Conservation (phyloP, 2,797 vertebrate species). For the Megaceryle alcyon region DNA sequence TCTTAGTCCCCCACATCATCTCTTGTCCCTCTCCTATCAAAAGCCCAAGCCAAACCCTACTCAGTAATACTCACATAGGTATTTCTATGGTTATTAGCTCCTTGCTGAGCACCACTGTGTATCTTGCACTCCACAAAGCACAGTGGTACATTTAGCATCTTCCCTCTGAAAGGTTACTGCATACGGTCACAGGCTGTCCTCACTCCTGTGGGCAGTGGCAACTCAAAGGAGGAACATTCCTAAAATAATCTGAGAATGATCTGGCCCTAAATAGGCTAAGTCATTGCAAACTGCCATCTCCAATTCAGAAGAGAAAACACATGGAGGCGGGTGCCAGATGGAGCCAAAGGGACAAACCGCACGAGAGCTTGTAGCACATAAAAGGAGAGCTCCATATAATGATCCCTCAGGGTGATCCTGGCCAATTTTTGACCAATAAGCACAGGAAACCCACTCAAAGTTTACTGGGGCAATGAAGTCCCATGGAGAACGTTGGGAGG, state of each 20-base stretch:
- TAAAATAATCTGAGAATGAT: not conserved
- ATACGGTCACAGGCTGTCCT: not conserved
- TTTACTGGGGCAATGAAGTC: not conserved
- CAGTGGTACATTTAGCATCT: rapidly evolving
- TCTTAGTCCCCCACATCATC: not conserved
- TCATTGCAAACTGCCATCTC: not conserved
- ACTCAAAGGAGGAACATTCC: not conserved
- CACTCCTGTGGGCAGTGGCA: not conserved
- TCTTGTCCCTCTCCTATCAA: not conserved
- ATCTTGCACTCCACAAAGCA: not conserved
- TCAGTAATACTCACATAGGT: too few species aligned
- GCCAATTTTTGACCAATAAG: not conserved
- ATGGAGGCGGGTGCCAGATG: not conserved
- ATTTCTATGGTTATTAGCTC: not conserved
- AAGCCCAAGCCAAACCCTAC: rapidly evolving
- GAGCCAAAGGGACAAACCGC: not conserved
- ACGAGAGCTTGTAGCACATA: not conserved
- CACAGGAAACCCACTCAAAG: not conserved
- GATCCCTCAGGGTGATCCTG: not conserved
- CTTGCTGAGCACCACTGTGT: not conserved
- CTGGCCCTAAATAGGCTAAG: not conserved
- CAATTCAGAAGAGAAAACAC: not conserved
- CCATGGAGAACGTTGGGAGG: not conserved
- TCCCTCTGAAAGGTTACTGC: not conserved
- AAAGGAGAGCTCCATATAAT: not conserved